Conservation (phyloP, 92 coral and sea anemone species). For the Phymanthus crucifer region DNA sequence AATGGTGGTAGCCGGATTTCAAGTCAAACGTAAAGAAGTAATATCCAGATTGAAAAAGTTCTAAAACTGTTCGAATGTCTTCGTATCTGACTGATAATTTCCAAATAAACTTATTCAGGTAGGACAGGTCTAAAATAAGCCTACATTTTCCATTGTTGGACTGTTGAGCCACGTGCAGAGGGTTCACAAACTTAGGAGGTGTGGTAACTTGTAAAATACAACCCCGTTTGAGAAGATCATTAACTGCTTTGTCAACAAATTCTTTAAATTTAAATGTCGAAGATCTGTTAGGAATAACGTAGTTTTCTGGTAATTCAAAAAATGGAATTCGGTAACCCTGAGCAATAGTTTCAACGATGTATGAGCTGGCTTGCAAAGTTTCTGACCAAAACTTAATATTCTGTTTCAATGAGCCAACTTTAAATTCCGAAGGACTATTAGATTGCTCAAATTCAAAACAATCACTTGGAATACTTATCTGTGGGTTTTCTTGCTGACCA, state of each 20-base stretch:
- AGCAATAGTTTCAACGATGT: conserved; percentile 34
- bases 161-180: conserved; percentile 35
- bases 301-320: conserved; percentile 17
- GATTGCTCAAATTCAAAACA: conserved; percentile 16
- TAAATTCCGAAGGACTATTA: conserved; percentile 3
- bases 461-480: conserved; percentile 17
- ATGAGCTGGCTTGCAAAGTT: conserved; percentile 28
- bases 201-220: conserved; percentile 35
- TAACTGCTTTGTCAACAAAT: conserved; percentile 43
- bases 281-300: conserved; percentile 34
- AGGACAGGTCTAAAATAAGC: conserved; percentile 35
- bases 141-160: conserved; percentile 24
- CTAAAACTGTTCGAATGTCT: conserved; percentile 10
- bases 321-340: conserved; percentile 40
- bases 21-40: conserved; percentile 42
- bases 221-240: conserved; percentile 38
- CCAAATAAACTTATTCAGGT: conserved; percentile 43
- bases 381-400: conserved; percentile 42
- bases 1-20: conserved; percentile 51
- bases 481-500: background rate
- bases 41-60: conserved; percentile 21
- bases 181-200: conserved; percentile 31
- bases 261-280: conserved; percentile 45
- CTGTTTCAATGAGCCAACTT: conserved; percentile 29
- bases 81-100: conserved; percentile 23